These are phyloP conservation scores for Menidia beryllina DNA, from an alignment of 2,113 vertebrate species.

Conservation along the genomic window DNA sequence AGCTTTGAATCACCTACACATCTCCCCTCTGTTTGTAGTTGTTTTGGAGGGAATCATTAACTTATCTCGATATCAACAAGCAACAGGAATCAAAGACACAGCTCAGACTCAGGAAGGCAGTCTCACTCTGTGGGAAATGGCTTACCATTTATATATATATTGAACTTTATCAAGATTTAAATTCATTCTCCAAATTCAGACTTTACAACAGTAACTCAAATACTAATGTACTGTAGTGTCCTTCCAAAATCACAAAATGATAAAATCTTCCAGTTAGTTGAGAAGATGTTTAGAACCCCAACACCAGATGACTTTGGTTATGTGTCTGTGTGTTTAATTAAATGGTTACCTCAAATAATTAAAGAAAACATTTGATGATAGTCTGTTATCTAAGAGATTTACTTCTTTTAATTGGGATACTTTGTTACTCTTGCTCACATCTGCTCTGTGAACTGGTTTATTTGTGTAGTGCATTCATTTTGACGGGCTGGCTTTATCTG, in stretches of 20 bases:
- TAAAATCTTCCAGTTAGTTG: not conserved
- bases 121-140: not conserved
- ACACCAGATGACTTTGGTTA: not conserved
- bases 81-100: conserved; percentile 28
- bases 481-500: not conserved
- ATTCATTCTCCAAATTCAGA: conserved; percentile 5
- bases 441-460: no score
- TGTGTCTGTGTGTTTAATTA: no score
- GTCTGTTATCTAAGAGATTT: no score
- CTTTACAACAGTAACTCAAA: not conserved
- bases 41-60: conserved; percentile 35
- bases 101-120: conserved; percentile 5
- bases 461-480: no score
- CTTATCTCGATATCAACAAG: conserved; percentile 48
- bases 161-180: not conserved
- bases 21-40: conserved; percentile 15
- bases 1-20: conserved; percentile 37
- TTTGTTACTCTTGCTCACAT: no score
- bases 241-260: no score
- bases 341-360: no score
- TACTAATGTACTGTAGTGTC: no score
- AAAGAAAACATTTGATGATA: no score
- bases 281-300: not conserved
- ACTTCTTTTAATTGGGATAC: no score
- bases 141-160: conserved; percentile 5